phyloP scores from a whole-genome alignment of 2,113 vertebrate species.

The Brachypteracias leptosomus region DNA sequence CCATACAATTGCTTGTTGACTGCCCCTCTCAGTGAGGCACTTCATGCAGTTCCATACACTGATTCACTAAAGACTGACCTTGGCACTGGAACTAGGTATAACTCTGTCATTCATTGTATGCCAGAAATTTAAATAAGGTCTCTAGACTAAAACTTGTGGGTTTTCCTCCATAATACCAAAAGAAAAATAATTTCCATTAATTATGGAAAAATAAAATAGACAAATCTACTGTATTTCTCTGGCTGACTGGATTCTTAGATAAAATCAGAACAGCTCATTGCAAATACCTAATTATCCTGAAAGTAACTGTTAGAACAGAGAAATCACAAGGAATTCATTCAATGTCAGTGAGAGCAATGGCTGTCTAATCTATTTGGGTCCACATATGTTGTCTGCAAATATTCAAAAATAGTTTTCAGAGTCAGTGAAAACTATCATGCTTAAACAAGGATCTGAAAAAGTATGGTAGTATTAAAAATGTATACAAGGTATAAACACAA shows the following conservation, averaged over 20 bases:
- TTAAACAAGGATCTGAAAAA: not conserved
- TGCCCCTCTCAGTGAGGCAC: not conserved
- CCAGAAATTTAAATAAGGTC: not conserved
- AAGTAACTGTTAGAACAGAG: too few species aligned
- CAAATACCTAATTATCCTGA: too few species aligned
- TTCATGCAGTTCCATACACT: rapidly evolving
- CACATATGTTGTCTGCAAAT: not conserved
- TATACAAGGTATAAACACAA: not conserved
- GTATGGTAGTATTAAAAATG: not conserved
- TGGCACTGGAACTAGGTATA: not conserved
- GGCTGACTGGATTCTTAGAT: too few species aligned
- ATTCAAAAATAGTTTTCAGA: not conserved
- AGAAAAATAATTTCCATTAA: not conserved
- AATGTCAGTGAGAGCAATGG: not conserved
- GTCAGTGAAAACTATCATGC: not conserved
- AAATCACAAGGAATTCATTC: too few species aligned
- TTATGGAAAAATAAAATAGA: not conserved
- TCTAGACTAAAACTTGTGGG: not conserved
- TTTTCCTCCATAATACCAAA: not conserved
- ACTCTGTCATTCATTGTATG: not conserved
- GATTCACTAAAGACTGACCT: not conserved
- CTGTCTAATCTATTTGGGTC: not conserved
- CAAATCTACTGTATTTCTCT: not conserved
- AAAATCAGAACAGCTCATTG: not conserved
- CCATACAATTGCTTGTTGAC: not conserved